A percentile compares a stretch with the other conserved stretches of the same genome.
These are phyloP conservation scores for Campylomormyrus tamandua DNA, from an alignment of 2,113 vertebrate species.

Conservation along the genomic window DNA sequence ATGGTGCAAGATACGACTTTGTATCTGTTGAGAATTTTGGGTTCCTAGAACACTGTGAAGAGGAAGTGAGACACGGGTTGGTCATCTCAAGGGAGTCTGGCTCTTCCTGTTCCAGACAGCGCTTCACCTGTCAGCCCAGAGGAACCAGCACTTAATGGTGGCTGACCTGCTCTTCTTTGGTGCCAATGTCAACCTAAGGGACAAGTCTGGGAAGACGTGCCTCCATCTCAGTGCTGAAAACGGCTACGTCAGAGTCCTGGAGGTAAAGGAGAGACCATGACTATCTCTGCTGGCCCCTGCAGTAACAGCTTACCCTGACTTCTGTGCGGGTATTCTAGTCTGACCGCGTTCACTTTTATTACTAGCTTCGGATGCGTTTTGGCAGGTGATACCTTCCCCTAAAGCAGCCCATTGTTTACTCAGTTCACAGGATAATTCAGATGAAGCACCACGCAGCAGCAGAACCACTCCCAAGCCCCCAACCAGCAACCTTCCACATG, in stretches of 20 bases:
- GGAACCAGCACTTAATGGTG: slow-evolving; percentile 75
- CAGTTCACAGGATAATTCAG: not conserved
- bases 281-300: not conserved
- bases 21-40: not conserved
- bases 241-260: slow-evolving; percentile 66
- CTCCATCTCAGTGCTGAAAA: slow-evolving; percentile 72
- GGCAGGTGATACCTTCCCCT: not conserved
- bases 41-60: not conserved
- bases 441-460: not conserved
- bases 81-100: not conserved
- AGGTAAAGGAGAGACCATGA: slow-evolving; percentile 42
- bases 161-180: slow-evolving; percentile 68
- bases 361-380: not conserved
- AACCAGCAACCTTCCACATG: not conserved
- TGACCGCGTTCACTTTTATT: not conserved
- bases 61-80: not conserved
- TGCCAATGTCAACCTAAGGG: slow-evolving; percentile 61
- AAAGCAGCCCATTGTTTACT: not conserved
- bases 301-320: too few species aligned
- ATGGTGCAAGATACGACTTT: not conserved
- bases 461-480: not conserved
- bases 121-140: slow-evolving; percentile 69
- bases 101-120: slow-evolving; percentile 57
- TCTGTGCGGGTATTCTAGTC: not conserved
- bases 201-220: slow-evolving; percentile 63